Percentiles rank a stretch among this genome's conserved stretches.
Conservation (phyloP, 2,888 invertebrate genomes). For the Pristionchus fissidentatus region DNA sequence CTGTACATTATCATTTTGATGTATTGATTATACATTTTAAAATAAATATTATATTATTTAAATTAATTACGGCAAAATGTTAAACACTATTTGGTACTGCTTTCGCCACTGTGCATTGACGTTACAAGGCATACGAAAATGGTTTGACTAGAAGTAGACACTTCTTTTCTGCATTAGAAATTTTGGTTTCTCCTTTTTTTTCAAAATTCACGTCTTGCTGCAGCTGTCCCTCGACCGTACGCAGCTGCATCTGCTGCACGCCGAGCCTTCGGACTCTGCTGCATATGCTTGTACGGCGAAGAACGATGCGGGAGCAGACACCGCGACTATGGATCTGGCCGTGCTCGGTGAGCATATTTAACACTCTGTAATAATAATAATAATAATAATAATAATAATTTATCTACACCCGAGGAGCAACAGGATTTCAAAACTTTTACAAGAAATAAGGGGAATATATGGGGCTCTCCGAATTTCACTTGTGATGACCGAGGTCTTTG, state of each 20-base stretch:
- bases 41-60: too few species aligned
- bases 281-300: constrained; percentile 80
- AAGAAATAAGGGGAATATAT: too few species aligned
- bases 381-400: not conserved
- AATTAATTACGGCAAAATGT: too few species aligned
- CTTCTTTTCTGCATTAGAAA: not conserved
- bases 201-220: not conserved
- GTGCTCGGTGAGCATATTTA: constrained; percentile 74
- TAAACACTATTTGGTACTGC: too few species aligned
- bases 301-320: constrained; percentile 82
- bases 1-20: not conserved
- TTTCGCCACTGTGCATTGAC: too few species aligned
- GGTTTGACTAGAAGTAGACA: too few species aligned
- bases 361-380: not conserved
- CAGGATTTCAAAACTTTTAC: too few species aligned
- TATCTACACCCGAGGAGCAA: too few species aligned
- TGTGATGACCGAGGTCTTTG: too few species aligned
- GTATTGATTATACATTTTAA: too few species aligned
- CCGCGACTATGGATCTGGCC: constrained; percentile 79
- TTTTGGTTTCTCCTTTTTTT: not conserved
- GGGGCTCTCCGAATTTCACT: too few species aligned
- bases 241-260: constrained; percentile 67
- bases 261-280: constrained; percentile 79
- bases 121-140: too few species aligned
- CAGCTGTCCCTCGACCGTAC: constrained; percentile 65